These are phyloP conservation scores for Streptopelia turtur DNA, from an alignment of 2,797 vertebrate species.

Conservation along the genomic window DNA sequence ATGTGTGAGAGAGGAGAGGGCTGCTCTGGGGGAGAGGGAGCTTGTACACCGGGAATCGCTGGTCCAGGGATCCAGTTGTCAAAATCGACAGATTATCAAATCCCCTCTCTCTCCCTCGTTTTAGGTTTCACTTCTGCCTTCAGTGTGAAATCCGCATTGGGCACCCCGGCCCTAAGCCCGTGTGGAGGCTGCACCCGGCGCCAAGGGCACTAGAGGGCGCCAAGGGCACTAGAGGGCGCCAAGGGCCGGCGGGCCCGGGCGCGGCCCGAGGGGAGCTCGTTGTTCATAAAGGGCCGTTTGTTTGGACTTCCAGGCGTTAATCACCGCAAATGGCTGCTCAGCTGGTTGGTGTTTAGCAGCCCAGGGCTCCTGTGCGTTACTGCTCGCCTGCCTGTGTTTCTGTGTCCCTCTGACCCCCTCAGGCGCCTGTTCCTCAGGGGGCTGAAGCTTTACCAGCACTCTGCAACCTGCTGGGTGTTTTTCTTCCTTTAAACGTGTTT, in stretches of 20 bases:
- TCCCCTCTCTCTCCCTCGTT: fast-evolving
- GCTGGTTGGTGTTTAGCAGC: fast-evolving
- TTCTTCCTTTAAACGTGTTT: neutral
- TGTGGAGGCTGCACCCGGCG: too few species aligned
- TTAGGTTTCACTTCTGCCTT: neutral
- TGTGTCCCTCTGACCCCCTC: fast-evolving
- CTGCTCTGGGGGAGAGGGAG: fast-evolving
- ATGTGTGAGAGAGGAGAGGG: neutral
- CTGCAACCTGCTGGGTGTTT: neutral
- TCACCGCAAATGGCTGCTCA: fast-evolving
- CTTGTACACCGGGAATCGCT: too few species aligned
- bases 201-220: neutral
- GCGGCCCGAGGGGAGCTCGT: too few species aligned
- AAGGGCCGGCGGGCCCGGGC: neutral
- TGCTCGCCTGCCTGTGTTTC: fast-evolving
- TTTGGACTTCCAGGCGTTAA: neutral
- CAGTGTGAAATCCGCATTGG: fast-evolving
- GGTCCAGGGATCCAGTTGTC: fast-evolving
- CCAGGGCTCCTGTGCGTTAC: fast-evolving
- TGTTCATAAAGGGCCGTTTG: too few species aligned
- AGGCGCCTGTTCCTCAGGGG: fast-evolving
- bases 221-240: neutral
- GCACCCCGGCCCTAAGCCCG: too few species aligned
- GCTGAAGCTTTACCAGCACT: neutral
- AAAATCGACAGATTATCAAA: fast-evolving